Base-by-base conservation (phyloP, 2,113 vertebrate species). In the Riparia riparia region DNA sequence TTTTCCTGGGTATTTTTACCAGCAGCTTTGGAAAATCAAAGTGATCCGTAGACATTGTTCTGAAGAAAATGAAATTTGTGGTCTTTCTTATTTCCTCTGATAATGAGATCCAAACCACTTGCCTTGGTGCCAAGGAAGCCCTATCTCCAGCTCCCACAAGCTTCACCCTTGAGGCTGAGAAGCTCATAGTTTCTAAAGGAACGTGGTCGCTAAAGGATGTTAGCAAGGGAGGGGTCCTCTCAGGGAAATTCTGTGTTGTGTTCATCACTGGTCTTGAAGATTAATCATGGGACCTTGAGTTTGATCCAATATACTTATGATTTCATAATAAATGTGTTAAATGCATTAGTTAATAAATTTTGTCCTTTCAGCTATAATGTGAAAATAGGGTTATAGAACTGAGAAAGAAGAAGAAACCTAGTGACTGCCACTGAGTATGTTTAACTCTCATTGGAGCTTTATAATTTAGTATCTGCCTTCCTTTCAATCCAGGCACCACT, bases 121-220 rank as follows among this genome's bases (percentile, higher is more conserved):
- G 60, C 44, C 37, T 54, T 83, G 17, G 26, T 82, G 76, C 69
- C 90, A 86, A 82, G 69, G 39, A 90, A 86, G 41, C 18, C 57
- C 51, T 51, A 7, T 50, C 53, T 93, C 51, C 47, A 80, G 15
- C 14, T 95, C 57, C 66, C 57, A 86, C 4, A 3, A 53, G n/a
- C 50, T 83, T 90, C 70, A 83, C 34, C 78, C 88, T 91, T 95
- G 89, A 91, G 60, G 53, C 54, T 94, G 79, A 90, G 47, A 95
- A 87, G 47, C 72, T 93, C 39, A 57, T 70, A 50, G 17, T 58
- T 96, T 88, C 89, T 74, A 56, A 92, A 76, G 34, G 71, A 90
- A 42, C 25, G 28, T 22, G 8, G 12, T 31, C 86, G n/a, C 89
- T 82, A 80, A 95, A 79, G 20, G 39, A 86, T 50, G 44, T 70